Conservation (phyloP, 1,140 invertebrate genomes). For the Drosophila watanabei region DNA sequence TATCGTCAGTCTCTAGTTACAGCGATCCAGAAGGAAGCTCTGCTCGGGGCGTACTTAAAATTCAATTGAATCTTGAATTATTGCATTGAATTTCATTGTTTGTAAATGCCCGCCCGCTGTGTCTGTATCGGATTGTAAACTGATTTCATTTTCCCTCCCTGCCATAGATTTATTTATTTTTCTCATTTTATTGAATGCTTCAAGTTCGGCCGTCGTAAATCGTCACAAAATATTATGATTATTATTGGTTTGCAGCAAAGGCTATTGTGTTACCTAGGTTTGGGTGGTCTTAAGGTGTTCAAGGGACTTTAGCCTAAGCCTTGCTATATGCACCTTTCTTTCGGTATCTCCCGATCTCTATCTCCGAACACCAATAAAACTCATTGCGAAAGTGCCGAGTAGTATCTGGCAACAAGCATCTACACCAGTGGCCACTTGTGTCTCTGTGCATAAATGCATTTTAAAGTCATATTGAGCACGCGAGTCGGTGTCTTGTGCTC, state of each 20-base stretch:
- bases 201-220: conserved; percentile 72
- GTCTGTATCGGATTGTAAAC: conserved; percentile 71
- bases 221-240: conserved; percentile 60
- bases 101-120: conserved; percentile 76
- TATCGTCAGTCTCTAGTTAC: conserved; percentile 53
- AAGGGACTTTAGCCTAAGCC: background rate
- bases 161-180: conserved; percentile 81
- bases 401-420: conserved; percentile 67
- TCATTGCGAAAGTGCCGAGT: conserved; percentile 65
- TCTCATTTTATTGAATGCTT: conserved; percentile 73
- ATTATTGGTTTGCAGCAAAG: conserved; percentile 29
- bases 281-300: conserved; percentile 38
- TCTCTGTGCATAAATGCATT: conserved; percentile 73
- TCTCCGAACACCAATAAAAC: conserved; percentile 67
- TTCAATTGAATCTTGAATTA: conserved; percentile 85
- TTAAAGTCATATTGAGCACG: conserved; percentile 62
- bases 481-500: conserved; percentile 30
- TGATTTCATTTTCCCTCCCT: conserved; percentile 75
- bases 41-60: conserved; percentile 77
- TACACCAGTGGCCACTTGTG: conserved; percentile 44
- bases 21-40: conserved; percentile 45
- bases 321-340: conserved; percentile 6
- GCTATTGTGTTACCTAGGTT: conserved; percentile 37
- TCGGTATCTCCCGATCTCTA: conserved; percentile 37
- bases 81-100: conserved; percentile 86